These are phyloP conservation scores for Amphimallon solstitiale DNA, from an alignment of 2,888 invertebrate genomes.

Conservation along the genomic window DNA sequence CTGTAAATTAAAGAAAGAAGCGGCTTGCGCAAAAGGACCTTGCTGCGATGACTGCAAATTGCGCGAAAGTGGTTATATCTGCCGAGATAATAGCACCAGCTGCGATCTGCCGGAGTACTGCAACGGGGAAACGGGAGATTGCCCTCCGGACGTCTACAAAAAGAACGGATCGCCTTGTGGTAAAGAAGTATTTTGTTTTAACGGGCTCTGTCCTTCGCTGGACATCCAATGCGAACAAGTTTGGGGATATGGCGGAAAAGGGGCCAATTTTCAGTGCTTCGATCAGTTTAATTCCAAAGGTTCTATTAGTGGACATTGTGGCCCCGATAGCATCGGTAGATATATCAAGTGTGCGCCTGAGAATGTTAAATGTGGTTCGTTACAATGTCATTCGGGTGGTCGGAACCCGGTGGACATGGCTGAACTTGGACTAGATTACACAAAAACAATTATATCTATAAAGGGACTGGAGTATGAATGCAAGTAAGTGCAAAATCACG, in stretches of 20 bases:
- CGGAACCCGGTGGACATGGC: conserved; percentile 82
- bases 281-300: conserved; percentile 96
- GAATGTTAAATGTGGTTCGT: conserved; percentile 91
- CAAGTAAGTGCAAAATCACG: conserved; percentile 90
- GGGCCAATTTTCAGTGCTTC: conserved; percentile 89
- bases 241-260: conserved; percentile 89
- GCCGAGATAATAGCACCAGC: conserved; percentile 88
- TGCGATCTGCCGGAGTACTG: conserved; percentile 97
- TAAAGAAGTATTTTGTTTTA: conserved; percentile 85
- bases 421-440: conserved; percentile 77
- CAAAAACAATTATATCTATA: conserved; percentile 88
- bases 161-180: conserved; percentile 92
- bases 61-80: conserved; percentile 74
- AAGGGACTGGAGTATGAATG: conserved; percentile 92
- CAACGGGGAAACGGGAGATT: conserved; percentile 87
- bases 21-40: conserved; percentile 92
- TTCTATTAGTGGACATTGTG: conserved; percentile 95
- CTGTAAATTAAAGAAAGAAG: conserved; percentile 92
- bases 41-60: conserved; percentile 94
- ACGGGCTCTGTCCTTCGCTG: conserved; percentile 90
- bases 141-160: conserved; percentile 89
- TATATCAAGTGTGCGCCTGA: conserved; percentile 83
- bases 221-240: conserved; percentile 89
- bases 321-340: conserved; percentile 75
- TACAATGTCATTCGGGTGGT: conserved; percentile 84